Conservation (phyloP, 2,888 invertebrate genomes). For the Drosophila meridiana region DNA sequence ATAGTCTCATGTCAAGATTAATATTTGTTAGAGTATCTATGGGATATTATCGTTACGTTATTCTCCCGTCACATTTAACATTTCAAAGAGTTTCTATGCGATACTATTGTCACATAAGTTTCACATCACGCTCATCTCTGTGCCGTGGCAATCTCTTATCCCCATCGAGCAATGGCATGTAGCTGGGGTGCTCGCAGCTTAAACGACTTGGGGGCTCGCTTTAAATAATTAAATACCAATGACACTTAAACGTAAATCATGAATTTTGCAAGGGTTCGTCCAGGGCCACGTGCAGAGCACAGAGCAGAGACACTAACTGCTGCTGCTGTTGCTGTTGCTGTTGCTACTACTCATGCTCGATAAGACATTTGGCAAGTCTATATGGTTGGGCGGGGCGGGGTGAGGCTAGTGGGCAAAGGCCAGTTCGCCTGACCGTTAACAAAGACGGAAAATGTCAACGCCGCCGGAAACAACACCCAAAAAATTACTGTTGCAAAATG, state of each 20-base stretch:
- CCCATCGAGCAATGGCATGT: conserved; percentile 10
- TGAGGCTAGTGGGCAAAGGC: neutral
- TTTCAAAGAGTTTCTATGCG: neutral
- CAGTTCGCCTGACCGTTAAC: conserved; percentile 42
- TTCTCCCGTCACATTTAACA: neutral
- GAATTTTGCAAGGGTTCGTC: conserved; percentile 68
- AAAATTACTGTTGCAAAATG: conserved; percentile 78
- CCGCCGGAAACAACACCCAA: conserved; percentile 78
- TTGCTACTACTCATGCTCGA: conserved; percentile 23
- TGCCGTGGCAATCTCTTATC: conserved; percentile 28
- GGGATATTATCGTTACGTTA: neutral
- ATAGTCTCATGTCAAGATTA: no score
- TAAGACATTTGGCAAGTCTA: conserved; percentile 37
- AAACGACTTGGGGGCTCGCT: conserved; percentile 63
- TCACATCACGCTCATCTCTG: conserved; percentile 31
- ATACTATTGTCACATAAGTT: conserved; percentile 1
- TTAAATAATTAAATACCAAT: conserved; percentile 79
- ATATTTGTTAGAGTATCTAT: no score
- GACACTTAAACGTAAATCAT: conserved; percentile 80
- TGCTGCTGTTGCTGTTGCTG: conserved; percentile 13
- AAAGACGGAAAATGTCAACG: conserved; percentile 71
- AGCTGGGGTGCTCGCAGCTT: conserved; percentile 37
- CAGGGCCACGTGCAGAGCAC: conserved; percentile 47
- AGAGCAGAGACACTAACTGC: conserved; percentile 23
- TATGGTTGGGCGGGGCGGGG: neutral